phyloP scores from a whole-genome alignment of 1,140 invertebrate species.

The Pseudomyrmex dendroicus region DNA sequence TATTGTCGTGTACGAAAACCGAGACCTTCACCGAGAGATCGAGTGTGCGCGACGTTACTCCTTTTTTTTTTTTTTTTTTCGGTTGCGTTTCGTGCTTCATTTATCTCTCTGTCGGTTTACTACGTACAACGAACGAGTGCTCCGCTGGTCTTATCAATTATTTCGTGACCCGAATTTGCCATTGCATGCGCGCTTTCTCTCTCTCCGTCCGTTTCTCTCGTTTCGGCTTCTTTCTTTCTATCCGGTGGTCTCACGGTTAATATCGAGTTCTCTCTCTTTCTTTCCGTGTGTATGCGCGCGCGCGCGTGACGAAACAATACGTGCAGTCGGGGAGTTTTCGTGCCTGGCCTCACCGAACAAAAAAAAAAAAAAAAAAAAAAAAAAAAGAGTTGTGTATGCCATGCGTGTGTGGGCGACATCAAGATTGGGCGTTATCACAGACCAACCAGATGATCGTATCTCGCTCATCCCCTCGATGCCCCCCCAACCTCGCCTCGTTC shows the following conservation, averaged over 20 bases:
- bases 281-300: slow-evolving; percentile 13
- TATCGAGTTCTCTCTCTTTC: slow-evolving; percentile 13
- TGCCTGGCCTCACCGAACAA: slow-evolving; percentile 24
- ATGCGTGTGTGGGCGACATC: slow-evolving; percentile 30
- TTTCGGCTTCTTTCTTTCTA: neutral
- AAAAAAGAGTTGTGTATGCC: slow-evolving; percentile 24
- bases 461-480: neutral
- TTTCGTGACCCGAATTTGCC: slow-evolving; percentile 76
- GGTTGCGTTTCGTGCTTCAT: slow-evolving; percentile 52
- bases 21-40: slow-evolving; percentile 10
- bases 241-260: too few relatives aligned
- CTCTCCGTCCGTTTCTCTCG: slow-evolving; percentile 1
- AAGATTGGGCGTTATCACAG: slow-evolving; percentile 64
- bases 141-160: slow-evolving; percentile 75
- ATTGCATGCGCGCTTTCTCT: slow-evolving; percentile 62
- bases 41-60: slow-evolving; percentile 7
- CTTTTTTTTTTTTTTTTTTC: slow-evolving; percentile 28
- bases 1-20: neutral
- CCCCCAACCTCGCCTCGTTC: slow-evolving; percentile 2
- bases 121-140: slow-evolving; percentile 44
- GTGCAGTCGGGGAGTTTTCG: slow-evolving; percentile 55
- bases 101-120: slow-evolving; percentile 59
- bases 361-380: neutral
- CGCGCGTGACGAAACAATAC: slow-evolving; percentile 60
- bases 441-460: slow-evolving; percentile 56